phyloP scores from a whole-genome alignment of 2,888 invertebrate species.

The Xestia ashworthii region DNA sequence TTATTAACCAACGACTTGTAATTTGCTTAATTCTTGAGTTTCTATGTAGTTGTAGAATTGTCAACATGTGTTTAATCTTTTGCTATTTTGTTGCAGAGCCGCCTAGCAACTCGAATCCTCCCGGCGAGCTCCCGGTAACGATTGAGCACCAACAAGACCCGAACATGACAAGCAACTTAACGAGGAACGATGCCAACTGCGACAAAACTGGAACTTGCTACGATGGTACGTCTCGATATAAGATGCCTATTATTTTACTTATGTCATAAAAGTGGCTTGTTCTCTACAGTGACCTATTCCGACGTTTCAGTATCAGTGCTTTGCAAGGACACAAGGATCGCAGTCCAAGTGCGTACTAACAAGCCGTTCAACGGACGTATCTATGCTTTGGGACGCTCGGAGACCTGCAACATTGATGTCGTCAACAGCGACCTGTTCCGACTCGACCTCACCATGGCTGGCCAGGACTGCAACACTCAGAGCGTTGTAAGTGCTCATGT shows the following conservation, averaged over 20 bases:
- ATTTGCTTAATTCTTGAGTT: constrained; percentile 65
- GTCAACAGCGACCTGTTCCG: constrained; percentile 98
- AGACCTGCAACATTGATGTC: constrained; percentile 98
- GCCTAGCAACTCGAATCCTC: constrained; percentile 80
- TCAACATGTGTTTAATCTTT: constrained; percentile 61
- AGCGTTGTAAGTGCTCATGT: constrained; percentile 94
- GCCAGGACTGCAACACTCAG: constrained; percentile 98
- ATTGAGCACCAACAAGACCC: constrained; percentile 95
- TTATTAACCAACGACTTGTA: constrained; percentile 72
- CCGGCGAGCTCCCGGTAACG: constrained; percentile 92
- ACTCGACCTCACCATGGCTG: constrained; percentile 97
- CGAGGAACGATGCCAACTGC: constrained; percentile 96
- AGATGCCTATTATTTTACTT: background rate
- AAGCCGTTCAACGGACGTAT: constrained; percentile 98
- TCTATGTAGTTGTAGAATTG: constrained; percentile 49
- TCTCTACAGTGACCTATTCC: constrained; percentile 24
- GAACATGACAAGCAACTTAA: constrained; percentile 92
- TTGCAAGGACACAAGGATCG: constrained; percentile 98
- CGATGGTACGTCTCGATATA: constrained; percentile 93
- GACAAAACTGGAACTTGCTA: constrained; percentile 98
- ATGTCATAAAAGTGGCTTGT: background rate
- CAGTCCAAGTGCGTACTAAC: constrained; percentile 97
- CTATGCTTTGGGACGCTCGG: constrained; percentile 97
- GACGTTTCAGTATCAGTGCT: constrained; percentile 95
- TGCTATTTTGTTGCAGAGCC: constrained; percentile 87